phyloP scores from a whole-genome alignment of 2,797 vertebrate species.

The Microtus agrestis region DNA sequence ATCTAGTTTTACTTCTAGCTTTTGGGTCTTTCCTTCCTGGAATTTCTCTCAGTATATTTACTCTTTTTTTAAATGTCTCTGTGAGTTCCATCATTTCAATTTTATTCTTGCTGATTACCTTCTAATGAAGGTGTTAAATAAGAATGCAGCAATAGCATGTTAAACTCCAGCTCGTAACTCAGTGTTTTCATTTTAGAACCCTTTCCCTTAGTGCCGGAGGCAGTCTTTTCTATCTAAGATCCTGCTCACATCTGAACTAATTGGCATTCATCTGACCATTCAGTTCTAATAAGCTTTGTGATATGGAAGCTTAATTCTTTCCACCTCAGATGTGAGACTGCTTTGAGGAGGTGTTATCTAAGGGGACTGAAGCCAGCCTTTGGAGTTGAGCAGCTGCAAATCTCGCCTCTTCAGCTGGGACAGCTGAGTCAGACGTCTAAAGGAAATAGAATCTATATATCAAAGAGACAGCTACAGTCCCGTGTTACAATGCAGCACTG shows the following conservation, averaged over 20 bases:
- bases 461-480: background rate
- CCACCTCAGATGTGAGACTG: constrained; percentile 18
- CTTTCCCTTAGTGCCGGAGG: constrained; percentile 28
- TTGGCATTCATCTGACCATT: constrained; percentile 72
- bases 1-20: constrained; percentile 55
- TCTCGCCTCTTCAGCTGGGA: background rate
- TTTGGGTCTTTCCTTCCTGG: constrained; percentile 23
- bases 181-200: constrained; percentile 65
- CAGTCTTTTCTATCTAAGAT: constrained; percentile 56
- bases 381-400: background rate
- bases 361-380: background rate
- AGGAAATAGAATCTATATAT: background rate
- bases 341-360: background rate
- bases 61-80: background rate
- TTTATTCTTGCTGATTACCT: constrained; percentile 1
- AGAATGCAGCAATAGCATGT: constrained; percentile 40
- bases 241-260: constrained; percentile 4
- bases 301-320: constrained; percentile 26
- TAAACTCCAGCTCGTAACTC: constrained; percentile 63
- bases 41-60: background rate
- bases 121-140: constrained; percentile 75
- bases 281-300: constrained; percentile 38
- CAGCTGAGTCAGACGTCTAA: background rate
- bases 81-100: background rate
- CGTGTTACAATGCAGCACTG: background rate